Evolutionary conservation across 2,888 invertebrate species (phyloP).

Genomic region (Trilocha varians): DNA sequence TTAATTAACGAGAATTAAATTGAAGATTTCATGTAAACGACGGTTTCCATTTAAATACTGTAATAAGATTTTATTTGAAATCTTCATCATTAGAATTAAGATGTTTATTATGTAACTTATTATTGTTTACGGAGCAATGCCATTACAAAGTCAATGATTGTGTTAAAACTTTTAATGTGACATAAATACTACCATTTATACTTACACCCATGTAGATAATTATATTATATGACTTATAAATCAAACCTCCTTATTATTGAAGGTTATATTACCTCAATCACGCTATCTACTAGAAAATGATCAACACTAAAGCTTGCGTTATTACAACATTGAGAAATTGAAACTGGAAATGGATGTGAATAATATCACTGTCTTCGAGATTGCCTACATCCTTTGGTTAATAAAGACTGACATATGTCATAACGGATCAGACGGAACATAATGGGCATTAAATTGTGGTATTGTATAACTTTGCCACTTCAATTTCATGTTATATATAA

Average conservation of each 20-base stretch:
- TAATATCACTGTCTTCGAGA: constrained; percentile 43
- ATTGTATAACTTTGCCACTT: background rate
- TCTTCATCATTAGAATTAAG: too few species aligned
- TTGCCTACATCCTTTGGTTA: constrained; percentile 45
- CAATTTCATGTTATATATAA: background rate
- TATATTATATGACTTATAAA: too few species aligned
- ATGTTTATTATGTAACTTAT: background rate
- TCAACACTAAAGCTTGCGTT: too few species aligned
- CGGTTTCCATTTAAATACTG: background rate
- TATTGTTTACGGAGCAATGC: background rate
- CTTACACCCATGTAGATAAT: too few species aligned
- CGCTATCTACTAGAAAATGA: too few species aligned
- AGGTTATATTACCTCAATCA: too few species aligned
- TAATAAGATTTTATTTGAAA: too few species aligned
- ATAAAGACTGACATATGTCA: constrained; percentile 39
- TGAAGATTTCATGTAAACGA: background rate
- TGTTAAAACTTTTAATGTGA: too few species aligned
- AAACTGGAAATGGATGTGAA: constrained; percentile 27
- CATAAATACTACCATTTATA: too few species aligned
- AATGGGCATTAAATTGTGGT: constrained; percentile 9
- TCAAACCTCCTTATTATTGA: too few species aligned
- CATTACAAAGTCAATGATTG: too few species aligned
- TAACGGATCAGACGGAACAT: constrained; percentile 20
- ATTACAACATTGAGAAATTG: constrained; percentile 20
- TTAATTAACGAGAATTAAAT: background rate